Evolutionary conservation across 2,888 invertebrate species (phyloP), one percentile per base, ranked within the genome.

Genomic region (Tromatobia lineatoria): DNA sequence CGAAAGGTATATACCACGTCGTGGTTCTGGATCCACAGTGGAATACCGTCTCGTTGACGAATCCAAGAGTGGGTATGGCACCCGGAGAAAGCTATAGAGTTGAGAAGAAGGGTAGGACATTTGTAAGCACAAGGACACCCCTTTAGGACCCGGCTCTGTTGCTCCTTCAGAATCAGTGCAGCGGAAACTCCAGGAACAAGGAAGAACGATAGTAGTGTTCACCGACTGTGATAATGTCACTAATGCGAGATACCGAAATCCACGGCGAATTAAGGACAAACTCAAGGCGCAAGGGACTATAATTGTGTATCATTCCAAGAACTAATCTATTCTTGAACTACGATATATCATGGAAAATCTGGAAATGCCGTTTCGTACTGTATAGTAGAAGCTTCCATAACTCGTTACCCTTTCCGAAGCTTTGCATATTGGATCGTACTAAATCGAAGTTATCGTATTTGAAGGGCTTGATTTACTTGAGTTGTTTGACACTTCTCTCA

Each of bases 221-320:
- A 67, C 38, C 73, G n/a, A 59, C 70, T 23, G 67, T 69, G 82
- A 82, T 82, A 82, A 82, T 78, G 78, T 82, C 78, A 67, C 57
- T 79, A 61, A 70, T 66, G 59, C 77, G 78, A 71, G 42, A 67
- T 73, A 67, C 50, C 57, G 8, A 38, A 50, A 47, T 66, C 47
- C 70, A 15, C 78, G 69, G 34, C 78, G 82, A 82, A 82, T 82
- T 78, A 70, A 78, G 82, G 82, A 73, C 78, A 47, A 42, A 42
- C n/a, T 54, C 45, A 47, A 61, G 34, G 69, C 52, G 34, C 47
- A 59, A 45, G 45, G 52, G 70, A 82, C 78, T 74, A 78, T 78
- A 78, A 82, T 78, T 82, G 74, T 82, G 78, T 74, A 74, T 78
- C 69, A 78, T 79, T 47, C 69, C 61, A 45, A 38, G 38, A 52